Evolutionary conservation across 2,888 invertebrate genomes (phyloP), one percentile per base, ranked within the genome.

Genomic region (Gastracanthus pulcherrimus): DNA sequence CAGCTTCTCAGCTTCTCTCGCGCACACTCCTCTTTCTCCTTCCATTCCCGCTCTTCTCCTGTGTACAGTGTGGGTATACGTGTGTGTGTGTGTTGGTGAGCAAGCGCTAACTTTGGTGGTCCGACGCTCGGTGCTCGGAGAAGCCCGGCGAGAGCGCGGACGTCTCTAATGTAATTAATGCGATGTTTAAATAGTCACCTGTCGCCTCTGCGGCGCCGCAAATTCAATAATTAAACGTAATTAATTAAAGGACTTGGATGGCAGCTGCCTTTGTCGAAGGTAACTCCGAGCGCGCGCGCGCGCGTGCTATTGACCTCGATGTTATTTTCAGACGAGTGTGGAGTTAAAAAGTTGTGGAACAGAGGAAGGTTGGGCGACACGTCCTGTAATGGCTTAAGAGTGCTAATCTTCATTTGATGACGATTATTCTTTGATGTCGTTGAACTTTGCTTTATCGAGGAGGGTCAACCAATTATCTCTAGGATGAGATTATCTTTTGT

Each of bases 151-250:
- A 19, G 26, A n/a, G 55, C 16, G 23, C 13, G 19, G 13, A 48
- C 34, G 36, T 29, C 36, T 55, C 41, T 76, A 55, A 41, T 51
- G 29, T 41, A 76, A 66, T 76, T 76, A 76, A 76, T 55, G 19
- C 66, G 38, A 34, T 55, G 29, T 66, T 76, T 19, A 55, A 76
- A 76, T 41, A 55, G 55, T 76, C 26, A 67, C 38, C 26, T 64
- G 64, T 66, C 55, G 70, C 70, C 36, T 36, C 55, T 38, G 11
- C 26, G 55, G 36, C 34, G 69, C 69, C 48, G 45, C 48, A 23
- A 29, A 31, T 69, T 48, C 67, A 74, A 26, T 45, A 60, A 58
- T 19, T 19, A 51, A 51, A 51, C 51, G n/a, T 51, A 51, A 51
- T 51, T 51, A 19, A 51, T 51, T 51, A 51, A n/a, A 23, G 51